These are phyloP conservation scores for Sinotaia quadrata DNA, from an alignment of 2,888 invertebrate genomes.

Conservation along the genomic window DNA sequence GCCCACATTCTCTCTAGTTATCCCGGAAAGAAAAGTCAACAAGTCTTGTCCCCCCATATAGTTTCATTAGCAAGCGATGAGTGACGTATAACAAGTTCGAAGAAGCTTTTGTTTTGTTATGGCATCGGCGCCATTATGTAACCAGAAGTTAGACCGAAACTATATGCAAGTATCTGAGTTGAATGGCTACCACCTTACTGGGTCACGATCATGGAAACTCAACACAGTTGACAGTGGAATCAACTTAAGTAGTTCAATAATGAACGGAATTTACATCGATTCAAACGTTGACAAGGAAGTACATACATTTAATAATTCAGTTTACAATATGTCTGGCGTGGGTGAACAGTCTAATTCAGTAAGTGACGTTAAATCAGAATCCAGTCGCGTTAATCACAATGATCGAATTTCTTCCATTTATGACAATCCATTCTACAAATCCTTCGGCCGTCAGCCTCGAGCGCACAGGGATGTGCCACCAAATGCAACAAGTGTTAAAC, in stretches of 20 bases:
- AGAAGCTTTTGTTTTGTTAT: conserved; percentile 38
- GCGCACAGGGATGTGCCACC: conserved; percentile 15
- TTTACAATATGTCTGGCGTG: conserved; percentile 18
- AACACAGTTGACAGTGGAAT: conserved; percentile 21
- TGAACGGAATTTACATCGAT: too few species aligned
- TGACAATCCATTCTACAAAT: conserved; percentile 43
- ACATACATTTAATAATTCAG: background rate
- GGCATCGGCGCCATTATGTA: conserved; percentile 51
- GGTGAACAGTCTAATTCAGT: background rate
- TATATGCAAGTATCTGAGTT: background rate
- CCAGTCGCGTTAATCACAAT: conserved; percentile 21
- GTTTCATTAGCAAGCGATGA: background rate
- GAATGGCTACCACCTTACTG: conserved; percentile 15
- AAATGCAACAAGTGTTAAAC: background rate
- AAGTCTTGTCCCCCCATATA: conserved; percentile 1
- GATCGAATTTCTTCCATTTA: conserved; percentile 39
- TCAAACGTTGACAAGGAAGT: too few species aligned
- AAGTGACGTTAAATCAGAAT: conserved; percentile 6
- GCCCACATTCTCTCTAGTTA: conserved; percentile 4
- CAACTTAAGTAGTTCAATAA: background rate
- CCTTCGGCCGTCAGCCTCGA: conserved; percentile 33
- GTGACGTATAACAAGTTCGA: conserved; percentile 31
- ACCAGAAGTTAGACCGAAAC: conserved; percentile 36
- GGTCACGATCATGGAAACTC: conserved; percentile 28
- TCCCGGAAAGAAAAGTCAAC: conserved; percentile 16